Percentiles rank a stretch among this genome's conserved stretches.
These are phyloP conservation scores for Galaxias olidus DNA, from an alignment of 2,797 vertebrate genomes.

Conservation along the genomic window DNA sequence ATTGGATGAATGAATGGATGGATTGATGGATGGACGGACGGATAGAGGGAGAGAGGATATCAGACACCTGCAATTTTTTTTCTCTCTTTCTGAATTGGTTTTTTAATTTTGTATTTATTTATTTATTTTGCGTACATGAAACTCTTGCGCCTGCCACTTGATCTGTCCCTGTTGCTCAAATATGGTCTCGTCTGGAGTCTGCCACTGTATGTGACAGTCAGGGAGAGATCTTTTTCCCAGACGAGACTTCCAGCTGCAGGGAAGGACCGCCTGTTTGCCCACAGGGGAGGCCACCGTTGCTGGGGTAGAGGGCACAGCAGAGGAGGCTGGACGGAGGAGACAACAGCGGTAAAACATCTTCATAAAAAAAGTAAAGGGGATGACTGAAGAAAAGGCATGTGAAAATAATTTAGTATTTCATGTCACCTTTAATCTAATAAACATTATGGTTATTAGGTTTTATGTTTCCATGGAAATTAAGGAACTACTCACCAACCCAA, in stretches of 20 bases:
- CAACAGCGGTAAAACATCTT: not conserved
- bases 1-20: slow-evolving; percentile 18
- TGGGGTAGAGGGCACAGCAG: not conserved
- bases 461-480: not conserved
- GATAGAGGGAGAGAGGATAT: slow-evolving; percentile 31
- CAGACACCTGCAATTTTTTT: too few relatives aligned
- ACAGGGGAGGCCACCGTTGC: slow-evolving; percentile 32
- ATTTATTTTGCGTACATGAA: too few relatives aligned
- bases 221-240: not conserved
- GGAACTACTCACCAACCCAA: slow-evolving; percentile 51
- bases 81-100: too few relatives aligned
- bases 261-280: slow-evolving; percentile 56
- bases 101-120: too few relatives aligned
- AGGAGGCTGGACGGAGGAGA: slow-evolving; percentile 42
- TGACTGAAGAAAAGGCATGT: too few relatives aligned
- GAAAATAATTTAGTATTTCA: too few relatives aligned
- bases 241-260: slow-evolving; percentile 54
- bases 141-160: slow-evolving; percentile 51
- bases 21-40: slow-evolving; percentile 72
- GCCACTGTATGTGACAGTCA: slow-evolving; percentile 62
- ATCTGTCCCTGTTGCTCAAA: slow-evolving; percentile 51
- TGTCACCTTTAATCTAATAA: too few relatives aligned
- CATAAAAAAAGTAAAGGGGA: not conserved
- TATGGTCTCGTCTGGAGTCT: slow-evolving; percentile 2
- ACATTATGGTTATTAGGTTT: too few relatives aligned